Percentiles rank a stretch among this genome's conserved stretches.
Evolutionary conservation across 64 coral and sea anemone genomes (phyloP).

Genomic region (Catalaphyllia jardinei): DNA sequence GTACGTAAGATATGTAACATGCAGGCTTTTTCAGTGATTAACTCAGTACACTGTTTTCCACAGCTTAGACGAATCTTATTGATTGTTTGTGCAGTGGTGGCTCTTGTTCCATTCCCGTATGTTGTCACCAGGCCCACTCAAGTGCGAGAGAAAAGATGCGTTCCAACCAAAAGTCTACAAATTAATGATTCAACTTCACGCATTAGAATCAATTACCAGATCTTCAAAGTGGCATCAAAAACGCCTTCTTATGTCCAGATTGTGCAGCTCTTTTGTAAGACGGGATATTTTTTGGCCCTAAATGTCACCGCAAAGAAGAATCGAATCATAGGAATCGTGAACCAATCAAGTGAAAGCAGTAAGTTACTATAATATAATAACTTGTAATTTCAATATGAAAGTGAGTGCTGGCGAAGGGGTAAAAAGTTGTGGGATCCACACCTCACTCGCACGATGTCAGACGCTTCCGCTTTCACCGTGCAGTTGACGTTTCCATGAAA

Average conservation of each 20-base stretch:
- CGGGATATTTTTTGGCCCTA: slow-evolving; percentile 32
- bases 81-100: not conserved
- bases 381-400: no score
- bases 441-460: no score
- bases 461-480: no score
- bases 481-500: no score
- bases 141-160: not conserved
- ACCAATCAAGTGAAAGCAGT: slow-evolving; percentile 47
- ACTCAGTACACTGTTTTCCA: not conserved
- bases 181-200: not conserved
- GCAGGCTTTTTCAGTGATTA: not conserved
- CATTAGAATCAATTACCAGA: slow-evolving; percentile 35
- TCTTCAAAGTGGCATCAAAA: slow-evolving; percentile 34
- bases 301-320: slow-evolving; percentile 6
- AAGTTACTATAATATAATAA: no score
- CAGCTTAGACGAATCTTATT: not conserved
- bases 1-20: no score
- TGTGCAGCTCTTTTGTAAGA: slow-evolving; percentile 48
- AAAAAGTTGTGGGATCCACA: no score
- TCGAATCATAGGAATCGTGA: not conserved
- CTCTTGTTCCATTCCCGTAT: not conserved
- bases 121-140: not conserved
- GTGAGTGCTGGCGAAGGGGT: no score
- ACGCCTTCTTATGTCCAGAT: slow-evolving; percentile 19
- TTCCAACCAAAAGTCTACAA: not conserved